A percentile compares a stretch with the other conserved stretches of the same genome.
phyloP scores from a whole-genome alignment of 2,888 invertebrate genomes.

The Thera obeliscata region DNA sequence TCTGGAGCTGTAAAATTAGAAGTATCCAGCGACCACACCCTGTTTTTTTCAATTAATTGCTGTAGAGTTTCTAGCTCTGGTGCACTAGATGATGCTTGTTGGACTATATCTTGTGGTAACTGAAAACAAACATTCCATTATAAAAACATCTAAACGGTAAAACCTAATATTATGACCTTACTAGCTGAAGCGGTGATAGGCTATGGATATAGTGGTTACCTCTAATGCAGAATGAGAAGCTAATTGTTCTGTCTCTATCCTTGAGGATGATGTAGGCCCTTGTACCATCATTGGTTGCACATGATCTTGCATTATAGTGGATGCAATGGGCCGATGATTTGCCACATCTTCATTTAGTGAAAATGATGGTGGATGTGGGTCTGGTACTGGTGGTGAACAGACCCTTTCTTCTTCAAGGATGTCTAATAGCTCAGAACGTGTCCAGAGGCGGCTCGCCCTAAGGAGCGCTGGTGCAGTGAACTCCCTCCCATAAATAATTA shows the following conservation, averaged over 20 bases:
- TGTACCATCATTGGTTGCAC: not conserved
- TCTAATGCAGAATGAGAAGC: not conserved
- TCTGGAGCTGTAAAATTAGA: not conserved
- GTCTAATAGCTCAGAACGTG: not conserved
- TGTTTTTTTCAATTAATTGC: not conserved
- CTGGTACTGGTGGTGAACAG: conserved; percentile 1
- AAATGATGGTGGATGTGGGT: conserved; percentile 7
- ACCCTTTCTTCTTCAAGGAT: not conserved
- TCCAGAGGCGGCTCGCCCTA: too few species aligned
- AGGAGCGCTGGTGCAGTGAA: too few species aligned
- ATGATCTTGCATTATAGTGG: conserved; percentile 4
- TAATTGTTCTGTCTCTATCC: not conserved
- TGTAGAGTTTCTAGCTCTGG: not conserved
- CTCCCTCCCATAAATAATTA: too few species aligned
- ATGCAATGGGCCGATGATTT: not conserved
- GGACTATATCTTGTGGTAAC: not conserved
- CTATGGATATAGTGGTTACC: not conserved
- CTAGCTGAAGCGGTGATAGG: not conserved
- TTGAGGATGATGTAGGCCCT: conserved; percentile 1
- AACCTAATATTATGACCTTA: not conserved
- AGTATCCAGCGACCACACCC: not conserved
- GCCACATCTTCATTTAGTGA: conserved; percentile 4
- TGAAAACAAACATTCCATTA: conserved; percentile 1
- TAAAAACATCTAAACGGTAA: not conserved
- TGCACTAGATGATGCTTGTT: not conserved